These are phyloP conservation scores for Ephestia elutella DNA, from an alignment of 1,140 invertebrate genomes.

Conservation along the genomic window DNA sequence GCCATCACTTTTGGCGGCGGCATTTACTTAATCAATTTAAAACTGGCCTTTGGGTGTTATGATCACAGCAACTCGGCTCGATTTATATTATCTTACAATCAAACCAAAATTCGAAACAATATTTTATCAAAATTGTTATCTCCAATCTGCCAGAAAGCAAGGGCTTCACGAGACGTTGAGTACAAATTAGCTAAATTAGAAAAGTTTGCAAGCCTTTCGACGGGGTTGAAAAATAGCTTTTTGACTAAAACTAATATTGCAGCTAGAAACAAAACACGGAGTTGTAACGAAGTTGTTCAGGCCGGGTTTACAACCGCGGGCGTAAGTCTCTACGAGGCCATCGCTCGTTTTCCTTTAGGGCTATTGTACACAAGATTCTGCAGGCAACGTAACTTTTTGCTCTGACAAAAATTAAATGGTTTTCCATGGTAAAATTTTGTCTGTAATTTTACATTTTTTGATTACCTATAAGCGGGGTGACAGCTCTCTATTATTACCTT, in stretches of 20 bases:
- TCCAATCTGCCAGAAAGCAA: conserved; percentile 30
- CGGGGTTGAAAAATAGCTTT: conserved; percentile 70
- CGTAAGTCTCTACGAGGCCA: conserved; percentile 32
- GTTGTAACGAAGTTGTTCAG: conserved; percentile 67
- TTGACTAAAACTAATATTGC: conserved; percentile 72
- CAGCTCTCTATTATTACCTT: too few relatives aligned
- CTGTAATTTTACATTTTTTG: too few relatives aligned
- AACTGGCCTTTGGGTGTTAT: background rate
- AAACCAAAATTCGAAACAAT: conserved; percentile 23
- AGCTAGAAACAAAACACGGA: conserved; percentile 63
- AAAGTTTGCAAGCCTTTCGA: conserved; percentile 67
- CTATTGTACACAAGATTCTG: background rate
- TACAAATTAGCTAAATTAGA: conserved; percentile 70
- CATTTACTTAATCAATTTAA: background rate
- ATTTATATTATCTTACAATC: conserved; percentile 34
- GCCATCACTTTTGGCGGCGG: background rate
- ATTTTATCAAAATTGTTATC: conserved; percentile 37
- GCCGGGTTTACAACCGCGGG: conserved; percentile 58
- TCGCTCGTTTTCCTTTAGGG: conserved; percentile 37
- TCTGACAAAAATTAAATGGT: too few relatives aligned
- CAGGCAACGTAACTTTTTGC: background rate
- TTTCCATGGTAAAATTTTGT: too few relatives aligned
- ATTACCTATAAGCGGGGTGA: too few relatives aligned
- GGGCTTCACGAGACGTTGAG: conserved; percentile 48
- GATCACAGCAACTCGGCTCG: background rate